Percentiles rank a stretch among this genome's conserved stretches.
Evolutionary conservation across 2,113 vertebrate species (phyloP).

Genomic region (Paedocypris sp.): DNA sequence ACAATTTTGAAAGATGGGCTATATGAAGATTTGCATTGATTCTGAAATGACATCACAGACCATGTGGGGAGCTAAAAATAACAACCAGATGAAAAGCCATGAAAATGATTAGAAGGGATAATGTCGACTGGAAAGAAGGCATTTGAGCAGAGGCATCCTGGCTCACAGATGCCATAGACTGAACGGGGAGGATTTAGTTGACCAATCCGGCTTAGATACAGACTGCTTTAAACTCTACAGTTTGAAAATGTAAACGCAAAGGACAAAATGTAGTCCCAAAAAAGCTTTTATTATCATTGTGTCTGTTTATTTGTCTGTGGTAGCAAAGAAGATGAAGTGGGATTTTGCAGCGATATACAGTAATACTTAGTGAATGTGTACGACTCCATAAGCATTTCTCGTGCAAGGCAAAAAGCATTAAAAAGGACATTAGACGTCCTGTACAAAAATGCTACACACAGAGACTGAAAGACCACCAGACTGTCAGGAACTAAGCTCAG

Average conservation of each 20-base stretch:
- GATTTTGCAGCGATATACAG: too few species aligned
- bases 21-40: neutral
- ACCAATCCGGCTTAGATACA: neutral
- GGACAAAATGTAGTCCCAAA: neutral
- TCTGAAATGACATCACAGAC: neutral
- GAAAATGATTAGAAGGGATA: constrained; percentile 7
- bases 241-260: too few species aligned
- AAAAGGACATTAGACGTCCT: too few species aligned
- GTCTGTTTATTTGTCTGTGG: too few species aligned
- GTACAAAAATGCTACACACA: too few species aligned
- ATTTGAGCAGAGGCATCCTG: neutral
- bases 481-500: too few species aligned
- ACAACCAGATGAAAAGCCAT: neutral
- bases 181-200: neutral
- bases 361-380: too few species aligned
- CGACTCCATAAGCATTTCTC: too few species aligned
- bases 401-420: too few species aligned
- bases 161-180: neutral
- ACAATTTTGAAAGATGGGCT: neutral
- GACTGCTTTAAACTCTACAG: neutral
- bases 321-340: too few species aligned
- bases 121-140: neutral
- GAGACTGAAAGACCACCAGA: too few species aligned
- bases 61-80: constrained; percentile 1
- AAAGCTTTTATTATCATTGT: neutral